Base-by-base conservation (phyloP, 2,888 invertebrate genomes). In the Parnassius orleans region DNA sequence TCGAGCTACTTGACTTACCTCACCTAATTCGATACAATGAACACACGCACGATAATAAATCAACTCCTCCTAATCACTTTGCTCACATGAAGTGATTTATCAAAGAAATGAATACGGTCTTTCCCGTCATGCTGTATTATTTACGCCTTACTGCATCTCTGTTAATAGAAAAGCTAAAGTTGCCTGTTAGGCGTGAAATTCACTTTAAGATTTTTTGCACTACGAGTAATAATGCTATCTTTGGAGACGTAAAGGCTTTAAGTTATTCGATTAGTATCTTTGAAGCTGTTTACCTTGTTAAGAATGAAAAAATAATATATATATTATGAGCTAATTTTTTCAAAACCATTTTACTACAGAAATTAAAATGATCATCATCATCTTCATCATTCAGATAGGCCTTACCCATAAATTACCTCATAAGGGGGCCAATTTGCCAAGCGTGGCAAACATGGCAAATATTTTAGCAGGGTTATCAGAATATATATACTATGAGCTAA, bases 21-120 rank as follows among this genome's bases (percentile, higher is more conserved):
- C 14, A 48, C 57, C 69, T 70, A 69, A 71, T 68, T 65, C 62
- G 63, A 69, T 67, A 65, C 66, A 66, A 65, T 67, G 69, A 60
- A 66, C 60, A 58, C 59, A 65, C 59, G 62, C 43, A 43, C n/a
- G 33, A 51, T 47, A 50, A 56, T 63, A 59, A 63, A 55, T 63
- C 59, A 63, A 63, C 19, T 52, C 47, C 5, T 52, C 52, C 42
- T 53, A 55, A 56, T 63, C 59, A 59, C 63, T 59, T 55, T n/a
- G 51, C 51, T 42, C 52, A 47, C 51, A 52, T 52, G 51, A 42
- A 51, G 55, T 55, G 19, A 59, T 63, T 42, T 51, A 59, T 59
- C 63, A 59, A 62, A 50, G 53, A 63, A 54, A 58, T 46, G 15
- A 54, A 51, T 51, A 54, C 47, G 19, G 43, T 9, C 9, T 51